Evolutionary conservation across 2,113 vertebrate genomes (phyloP).

Genomic region (Cynoglossus semilaevis): DNA sequence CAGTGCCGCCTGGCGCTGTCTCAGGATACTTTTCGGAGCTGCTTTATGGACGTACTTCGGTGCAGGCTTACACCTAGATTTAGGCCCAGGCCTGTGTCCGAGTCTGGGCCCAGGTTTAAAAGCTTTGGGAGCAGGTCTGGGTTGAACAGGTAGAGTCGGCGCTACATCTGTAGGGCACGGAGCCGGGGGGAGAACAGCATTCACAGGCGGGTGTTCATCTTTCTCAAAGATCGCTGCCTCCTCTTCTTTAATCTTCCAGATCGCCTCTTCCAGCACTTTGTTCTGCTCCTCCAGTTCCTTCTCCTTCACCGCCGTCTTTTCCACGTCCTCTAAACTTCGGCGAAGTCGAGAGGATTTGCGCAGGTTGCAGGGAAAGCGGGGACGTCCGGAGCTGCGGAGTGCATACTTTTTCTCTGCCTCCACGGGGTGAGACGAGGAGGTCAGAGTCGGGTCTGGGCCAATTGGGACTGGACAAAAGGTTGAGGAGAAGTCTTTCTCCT

Average conservation of each 20-base stretch:
- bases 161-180: slow-evolving; percentile 47
- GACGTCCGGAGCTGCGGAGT: slow-evolving; percentile 90
- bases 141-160: slow-evolving; percentile 45
- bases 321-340: slow-evolving; percentile 60
- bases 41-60: slow-evolving; percentile 64
- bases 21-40: slow-evolving; percentile 67
- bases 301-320: slow-evolving; percentile 50
- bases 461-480: slow-evolving; percentile 49
- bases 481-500: slow-evolving; percentile 50
- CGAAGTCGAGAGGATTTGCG: slow-evolving; percentile 82
- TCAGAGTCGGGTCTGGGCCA: slow-evolving; percentile 42
- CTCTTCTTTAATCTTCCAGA: slow-evolving; percentile 67
- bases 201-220: slow-evolving; percentile 36
- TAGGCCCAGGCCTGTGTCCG: slow-evolving; percentile 66
- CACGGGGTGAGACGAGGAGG: slow-evolving; percentile 51
- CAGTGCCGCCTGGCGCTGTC: slow-evolving; percentile 60
- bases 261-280: slow-evolving; percentile 55
- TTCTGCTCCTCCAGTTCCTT: slow-evolving; percentile 52
- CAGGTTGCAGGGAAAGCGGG: slow-evolving; percentile 91
- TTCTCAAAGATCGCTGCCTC: slow-evolving; percentile 41
- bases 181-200: slow-evolving; percentile 38
- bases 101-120: slow-evolving; percentile 63
- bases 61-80: slow-evolving; percentile 58
- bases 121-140: slow-evolving; percentile 59
- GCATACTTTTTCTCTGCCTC: slow-evolving; percentile 87